Percentiles rank a stretch among this genome's conserved stretches.
These are phyloP conservation scores for Diarsia brunnea DNA, from an alignment of 2,888 invertebrate genomes.

Conservation along the genomic window DNA sequence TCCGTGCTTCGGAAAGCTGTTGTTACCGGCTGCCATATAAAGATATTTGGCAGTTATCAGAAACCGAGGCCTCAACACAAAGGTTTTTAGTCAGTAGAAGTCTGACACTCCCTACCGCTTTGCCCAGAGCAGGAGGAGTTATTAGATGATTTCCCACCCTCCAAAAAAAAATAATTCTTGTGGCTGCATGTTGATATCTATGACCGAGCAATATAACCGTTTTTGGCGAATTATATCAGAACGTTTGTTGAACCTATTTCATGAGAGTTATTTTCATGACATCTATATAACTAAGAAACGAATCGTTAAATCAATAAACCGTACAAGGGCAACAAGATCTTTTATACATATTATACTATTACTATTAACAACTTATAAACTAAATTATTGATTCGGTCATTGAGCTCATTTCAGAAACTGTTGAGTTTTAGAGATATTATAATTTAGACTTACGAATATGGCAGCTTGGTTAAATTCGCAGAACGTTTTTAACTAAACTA, in stretches of 20 bases:
- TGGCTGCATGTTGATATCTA: too few relatives aligned
- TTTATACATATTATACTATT: neutral
- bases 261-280: neutral
- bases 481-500: constrained; percentile 15
- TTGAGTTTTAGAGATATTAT: neutral
- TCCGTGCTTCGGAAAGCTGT: too few relatives aligned
- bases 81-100: too few relatives aligned
- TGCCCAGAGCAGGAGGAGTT: too few relatives aligned
- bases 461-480: constrained; percentile 12
- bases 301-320: neutral
- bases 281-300: neutral
- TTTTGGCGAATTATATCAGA: too few relatives aligned
- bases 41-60: too few relatives aligned
- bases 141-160: too few relatives aligned
- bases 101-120: too few relatives aligned
- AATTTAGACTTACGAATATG: neutral
- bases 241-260: neutral
- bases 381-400: neutral
- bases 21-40: too few relatives aligned
- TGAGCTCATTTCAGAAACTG: constrained; percentile 13
- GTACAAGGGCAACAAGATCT: neutral
- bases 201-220: neutral
- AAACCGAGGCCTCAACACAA: too few relatives aligned
- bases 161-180: too few relatives aligned
- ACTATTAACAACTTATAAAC: constrained; percentile 2